Evolutionary conservation across 2,888 invertebrate species (phyloP).

Genomic region (Rhagonycha lutea): DNA sequence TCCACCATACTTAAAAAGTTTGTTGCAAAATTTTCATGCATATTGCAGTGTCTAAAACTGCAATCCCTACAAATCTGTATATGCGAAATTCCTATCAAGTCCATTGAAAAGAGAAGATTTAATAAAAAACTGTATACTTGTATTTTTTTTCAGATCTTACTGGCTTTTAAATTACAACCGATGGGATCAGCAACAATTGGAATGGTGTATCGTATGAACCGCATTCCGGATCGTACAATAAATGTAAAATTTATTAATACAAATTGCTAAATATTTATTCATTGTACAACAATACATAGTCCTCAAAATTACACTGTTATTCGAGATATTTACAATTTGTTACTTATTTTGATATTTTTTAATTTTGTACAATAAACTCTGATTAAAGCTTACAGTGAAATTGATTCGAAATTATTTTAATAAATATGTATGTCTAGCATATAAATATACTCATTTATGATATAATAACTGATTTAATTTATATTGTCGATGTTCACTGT

Average conservation of each 20-base stretch:
- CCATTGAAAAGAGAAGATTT: too few relatives aligned
- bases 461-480: constrained; percentile 11
- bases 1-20: too few relatives aligned
- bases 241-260: constrained; percentile 48
- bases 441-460: constrained; percentile 16
- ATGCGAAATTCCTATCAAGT: too few relatives aligned
- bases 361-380: constrained; percentile 52
- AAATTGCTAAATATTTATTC: constrained; percentile 54
- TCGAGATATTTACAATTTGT: constrained; percentile 42
- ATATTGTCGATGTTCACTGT: constrained; percentile 38
- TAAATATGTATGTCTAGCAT: constrained; percentile 15
- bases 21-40: too few relatives aligned
- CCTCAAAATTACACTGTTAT: constrained; percentile 45
- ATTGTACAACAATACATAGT: constrained; percentile 53
- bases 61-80: too few relatives aligned
- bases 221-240: constrained; percentile 51
- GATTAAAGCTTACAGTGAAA: constrained; percentile 49
- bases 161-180: constrained; percentile 42
- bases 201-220: constrained; percentile 54
- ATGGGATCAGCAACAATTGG: constrained; percentile 42
- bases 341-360: constrained; percentile 42
- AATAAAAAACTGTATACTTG: too few relatives aligned
- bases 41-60: too few relatives aligned
- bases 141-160: constrained; percentile 48
- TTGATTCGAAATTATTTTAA: constrained; percentile 17